phyloP scores from a whole-genome alignment of 2,113 vertebrate genomes.

The Glaucomys volans region DNA sequence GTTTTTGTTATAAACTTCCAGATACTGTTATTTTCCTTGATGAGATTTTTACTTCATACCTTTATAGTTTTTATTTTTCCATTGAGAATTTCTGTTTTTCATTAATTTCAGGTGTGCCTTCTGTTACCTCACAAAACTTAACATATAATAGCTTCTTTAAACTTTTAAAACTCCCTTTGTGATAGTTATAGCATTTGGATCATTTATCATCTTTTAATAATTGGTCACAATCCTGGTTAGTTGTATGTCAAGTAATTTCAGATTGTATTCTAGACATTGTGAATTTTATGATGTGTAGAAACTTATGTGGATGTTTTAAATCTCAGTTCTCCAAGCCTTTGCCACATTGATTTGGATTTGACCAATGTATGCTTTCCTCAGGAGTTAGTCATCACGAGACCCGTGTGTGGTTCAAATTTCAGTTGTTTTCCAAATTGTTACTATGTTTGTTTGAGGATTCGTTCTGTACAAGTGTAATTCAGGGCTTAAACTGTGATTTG shows the following conservation, averaged over 20 bases:
- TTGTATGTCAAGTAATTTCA: slow-evolving; percentile 6
- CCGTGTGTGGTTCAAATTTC: background rate
- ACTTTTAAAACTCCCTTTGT: background rate
- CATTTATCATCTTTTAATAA: background rate
- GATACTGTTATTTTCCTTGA: background rate
- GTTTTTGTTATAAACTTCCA: background rate
- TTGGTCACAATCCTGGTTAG: background rate
- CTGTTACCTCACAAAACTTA: background rate
- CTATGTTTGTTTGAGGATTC: background rate
- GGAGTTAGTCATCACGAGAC: background rate
- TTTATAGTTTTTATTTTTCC: background rate
- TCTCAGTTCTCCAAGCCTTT: background rate
- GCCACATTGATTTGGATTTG: background rate
- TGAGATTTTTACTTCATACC: background rate
- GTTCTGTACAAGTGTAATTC: background rate
- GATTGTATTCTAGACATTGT: background rate
- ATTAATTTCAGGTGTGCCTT: background rate
- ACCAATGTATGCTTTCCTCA: background rate
- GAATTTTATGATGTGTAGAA: background rate
- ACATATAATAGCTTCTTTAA: background rate
- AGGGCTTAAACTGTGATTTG: background rate
- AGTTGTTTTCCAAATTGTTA: background rate
- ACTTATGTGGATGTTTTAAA: background rate
- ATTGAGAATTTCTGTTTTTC: background rate
- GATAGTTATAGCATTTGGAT: too few relatives aligned